Conservation (phyloP, 2,113 vertebrate species). For the Glareola pratincola region DNA sequence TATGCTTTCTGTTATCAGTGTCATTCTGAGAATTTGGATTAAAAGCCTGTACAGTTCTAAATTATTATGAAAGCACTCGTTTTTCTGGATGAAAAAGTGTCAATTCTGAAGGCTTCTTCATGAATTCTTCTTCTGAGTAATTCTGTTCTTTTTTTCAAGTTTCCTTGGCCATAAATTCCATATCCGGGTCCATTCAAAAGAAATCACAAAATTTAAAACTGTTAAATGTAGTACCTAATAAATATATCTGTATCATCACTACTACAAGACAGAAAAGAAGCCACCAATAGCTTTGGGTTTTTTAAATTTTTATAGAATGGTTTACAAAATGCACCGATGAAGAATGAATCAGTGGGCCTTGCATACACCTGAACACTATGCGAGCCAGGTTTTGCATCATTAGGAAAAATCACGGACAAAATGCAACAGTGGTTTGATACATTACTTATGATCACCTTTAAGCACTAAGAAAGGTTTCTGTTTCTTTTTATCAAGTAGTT, state of each 20-base stretch:
- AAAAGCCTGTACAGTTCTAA: neutral
- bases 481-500: neutral
- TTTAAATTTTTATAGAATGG: neutral
- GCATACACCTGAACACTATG: neutral
- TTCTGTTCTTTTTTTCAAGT: neutral
- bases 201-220: neutral
- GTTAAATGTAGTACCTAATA: neutral
- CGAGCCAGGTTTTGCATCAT: fast-evolving
- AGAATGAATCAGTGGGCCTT: neutral
- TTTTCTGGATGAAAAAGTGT: neutral
- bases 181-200: neutral
- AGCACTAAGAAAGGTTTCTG: neutral
- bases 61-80: neutral
- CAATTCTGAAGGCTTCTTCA: neutral
- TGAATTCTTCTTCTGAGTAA: neutral
- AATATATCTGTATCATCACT: neutral
- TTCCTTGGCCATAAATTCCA: neutral
- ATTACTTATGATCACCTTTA: fast-evolving
- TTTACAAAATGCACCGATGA: neutral
- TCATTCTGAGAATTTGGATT: neutral
- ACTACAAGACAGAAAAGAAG: neutral
- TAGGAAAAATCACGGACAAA: neutral
- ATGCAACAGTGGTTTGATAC: neutral
- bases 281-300: neutral
- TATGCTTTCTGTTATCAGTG: neutral